Conservation (phyloP, 2,888 invertebrate genomes). For the Thelaira solivaga region DNA sequence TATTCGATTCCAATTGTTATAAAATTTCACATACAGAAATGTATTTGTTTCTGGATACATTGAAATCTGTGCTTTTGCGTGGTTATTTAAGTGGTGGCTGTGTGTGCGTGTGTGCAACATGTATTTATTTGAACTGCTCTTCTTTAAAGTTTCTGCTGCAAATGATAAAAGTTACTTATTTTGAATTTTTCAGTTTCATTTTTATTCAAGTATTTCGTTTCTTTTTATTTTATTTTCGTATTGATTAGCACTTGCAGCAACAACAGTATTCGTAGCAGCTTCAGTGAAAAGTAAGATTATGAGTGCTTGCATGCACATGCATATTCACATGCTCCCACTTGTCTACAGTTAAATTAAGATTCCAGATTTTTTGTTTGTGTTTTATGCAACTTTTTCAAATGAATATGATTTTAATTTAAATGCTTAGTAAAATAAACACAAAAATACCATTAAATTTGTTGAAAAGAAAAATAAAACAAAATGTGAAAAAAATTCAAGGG, state of each 20-base stretch:
- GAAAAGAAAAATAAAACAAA: neutral
- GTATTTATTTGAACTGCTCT: neutral
- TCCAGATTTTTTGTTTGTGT: too few relatives aligned
- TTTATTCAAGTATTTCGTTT: neutral
- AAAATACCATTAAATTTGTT: neutral
- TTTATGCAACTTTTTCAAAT: slow-evolving; percentile 10
- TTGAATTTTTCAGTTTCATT: neutral
- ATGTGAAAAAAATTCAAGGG: neutral
- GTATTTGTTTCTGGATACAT: neutral
- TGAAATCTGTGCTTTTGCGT: too few relatives aligned
- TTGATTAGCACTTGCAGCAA: slow-evolving; percentile 7
- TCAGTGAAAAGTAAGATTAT: too few relatives aligned
- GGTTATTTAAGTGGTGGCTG: neutral
- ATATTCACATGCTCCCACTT: neutral
- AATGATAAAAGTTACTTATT: slow-evolving; percentile 31
- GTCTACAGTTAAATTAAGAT: slow-evolving; percentile 4
- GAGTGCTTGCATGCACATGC: neutral
- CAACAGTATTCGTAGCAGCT: neutral
- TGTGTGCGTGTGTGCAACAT: neutral
- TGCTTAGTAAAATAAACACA: slow-evolving; percentile 15
- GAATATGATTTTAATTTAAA: slow-evolving; percentile 16
- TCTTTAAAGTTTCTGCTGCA: slow-evolving; percentile 23
- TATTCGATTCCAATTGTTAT: slow-evolving; percentile 5
- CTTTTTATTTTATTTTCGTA: neutral
- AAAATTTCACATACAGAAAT: neutral